Conservation (phyloP, 1,140 invertebrate species). For the Galleria mellonella region DNA sequence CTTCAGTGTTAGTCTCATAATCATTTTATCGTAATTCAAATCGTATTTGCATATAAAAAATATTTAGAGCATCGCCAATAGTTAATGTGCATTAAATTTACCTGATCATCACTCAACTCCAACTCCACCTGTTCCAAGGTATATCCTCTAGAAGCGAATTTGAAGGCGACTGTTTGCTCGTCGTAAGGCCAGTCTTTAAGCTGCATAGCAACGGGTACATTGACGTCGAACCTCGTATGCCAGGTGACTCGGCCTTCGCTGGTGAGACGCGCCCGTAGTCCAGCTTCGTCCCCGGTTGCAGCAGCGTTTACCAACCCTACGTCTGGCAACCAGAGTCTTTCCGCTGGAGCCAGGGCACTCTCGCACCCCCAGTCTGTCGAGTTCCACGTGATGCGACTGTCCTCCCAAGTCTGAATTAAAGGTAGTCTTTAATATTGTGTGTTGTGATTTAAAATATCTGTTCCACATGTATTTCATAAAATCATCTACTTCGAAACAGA, state of each 20-base stretch:
- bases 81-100: background rate
- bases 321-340: slow-evolving; percentile 50
- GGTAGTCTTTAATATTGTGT: background rate
- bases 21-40: too few relatives aligned
- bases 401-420: slow-evolving; percentile 42
- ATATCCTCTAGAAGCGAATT: slow-evolving; percentile 39
- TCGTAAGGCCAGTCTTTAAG: slow-evolving; percentile 46
- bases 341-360: slow-evolving; percentile 21
- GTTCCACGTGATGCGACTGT: slow-evolving; percentile 49
- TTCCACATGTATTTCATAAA: too few relatives aligned
- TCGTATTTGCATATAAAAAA: too few relatives aligned
- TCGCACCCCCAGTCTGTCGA: slow-evolving; percentile 38
- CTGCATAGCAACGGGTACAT: slow-evolving; percentile 27
- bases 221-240: slow-evolving; percentile 32
- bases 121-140: slow-evolving; percentile 28
- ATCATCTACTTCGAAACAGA: too few relatives aligned
- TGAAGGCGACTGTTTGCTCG: slow-evolving; percentile 27
- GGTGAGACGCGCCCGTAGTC: slow-evolving; percentile 29
- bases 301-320: slow-evolving; percentile 36
- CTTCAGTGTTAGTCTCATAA: too few relatives aligned
- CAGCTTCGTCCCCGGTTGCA: slow-evolving; percentile 9
- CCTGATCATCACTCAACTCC: slow-evolving; percentile 11
- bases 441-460: too few relatives aligned
- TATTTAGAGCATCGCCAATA: too few relatives aligned
- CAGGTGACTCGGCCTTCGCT: slow-evolving; percentile 32